Evolutionary conservation across 2,113 vertebrate species (phyloP).

Genomic region (Vicugna pacos): DNA sequence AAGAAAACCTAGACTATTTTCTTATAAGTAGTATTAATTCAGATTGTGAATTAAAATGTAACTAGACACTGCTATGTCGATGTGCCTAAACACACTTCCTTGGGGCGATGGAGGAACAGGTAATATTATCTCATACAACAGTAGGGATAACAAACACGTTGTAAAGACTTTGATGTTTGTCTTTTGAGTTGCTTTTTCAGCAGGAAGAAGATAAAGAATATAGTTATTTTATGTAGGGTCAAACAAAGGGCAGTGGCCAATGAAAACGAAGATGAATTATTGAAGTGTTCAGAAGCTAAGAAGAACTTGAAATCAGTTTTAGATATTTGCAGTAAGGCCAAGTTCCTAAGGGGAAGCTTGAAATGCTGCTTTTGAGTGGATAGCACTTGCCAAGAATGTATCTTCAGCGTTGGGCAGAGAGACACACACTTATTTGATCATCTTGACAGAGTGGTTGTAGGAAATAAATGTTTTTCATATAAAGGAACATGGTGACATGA

Average conservation of each 20-base stretch:
- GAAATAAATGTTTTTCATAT: neutral
- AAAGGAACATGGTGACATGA: neutral
- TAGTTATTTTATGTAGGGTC: constrained; percentile 10
- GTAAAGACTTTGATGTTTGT: constrained; percentile 9
- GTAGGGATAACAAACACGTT: neutral
- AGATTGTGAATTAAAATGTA: neutral
- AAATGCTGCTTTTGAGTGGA: neutral
- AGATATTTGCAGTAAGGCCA: neutral
- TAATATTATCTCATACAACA: neutral
- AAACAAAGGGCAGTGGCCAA: constrained; percentile 15
- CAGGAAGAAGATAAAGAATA: neutral
- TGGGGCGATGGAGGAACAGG: neutral
- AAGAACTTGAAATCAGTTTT: constrained; percentile 46
- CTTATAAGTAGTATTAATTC: neutral
- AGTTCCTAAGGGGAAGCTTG: neutral
- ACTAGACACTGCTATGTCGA: neutral
- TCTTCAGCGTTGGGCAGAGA: neutral
- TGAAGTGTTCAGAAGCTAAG: constrained; percentile 1
- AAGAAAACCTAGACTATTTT: neutral
- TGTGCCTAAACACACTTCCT: neutral
- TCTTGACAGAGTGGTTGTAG: neutral
- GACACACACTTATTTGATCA: neutral
- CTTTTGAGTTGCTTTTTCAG: constrained; percentile 44
- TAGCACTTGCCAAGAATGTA: neutral
- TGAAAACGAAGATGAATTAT: constrained; percentile 52